Conservation (phyloP, 2,797 vertebrate species). For the Alcedo atthis region DNA sequence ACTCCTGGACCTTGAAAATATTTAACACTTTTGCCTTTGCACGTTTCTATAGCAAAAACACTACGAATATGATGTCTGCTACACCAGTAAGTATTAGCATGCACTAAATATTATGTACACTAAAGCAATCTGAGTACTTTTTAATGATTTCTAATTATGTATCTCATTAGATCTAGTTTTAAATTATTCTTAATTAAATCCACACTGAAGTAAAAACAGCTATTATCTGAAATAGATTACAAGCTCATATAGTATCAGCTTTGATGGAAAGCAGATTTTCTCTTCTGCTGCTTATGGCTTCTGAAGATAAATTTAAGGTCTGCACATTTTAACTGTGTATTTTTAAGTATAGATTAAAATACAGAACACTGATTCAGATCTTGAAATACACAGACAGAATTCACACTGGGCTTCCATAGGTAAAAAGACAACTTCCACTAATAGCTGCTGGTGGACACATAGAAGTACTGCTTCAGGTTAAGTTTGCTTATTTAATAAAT, state of each 20-base stretch:
- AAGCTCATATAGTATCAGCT: background rate
- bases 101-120: background rate
- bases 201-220: background rate
- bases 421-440: background rate
- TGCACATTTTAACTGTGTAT: rapidly evolving
- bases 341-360: background rate
- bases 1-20: background rate
- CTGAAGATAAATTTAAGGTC: background rate
- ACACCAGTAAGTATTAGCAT: background rate
- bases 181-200: background rate
- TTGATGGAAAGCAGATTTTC: background rate
- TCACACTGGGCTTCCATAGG: background rate
- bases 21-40: background rate
- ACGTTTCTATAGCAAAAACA: background rate
- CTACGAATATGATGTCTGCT: background rate
- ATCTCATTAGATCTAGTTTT: background rate
- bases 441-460: background rate
- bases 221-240: background rate
- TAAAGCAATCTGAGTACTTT: background rate
- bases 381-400: background rate
- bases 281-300: background rate
- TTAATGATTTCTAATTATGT: background rate
- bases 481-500: background rate
- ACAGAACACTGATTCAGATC: background rate
- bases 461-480: background rate